Conservation (phyloP, 2,888 invertebrate species). For the Cheilosia soror region DNA sequence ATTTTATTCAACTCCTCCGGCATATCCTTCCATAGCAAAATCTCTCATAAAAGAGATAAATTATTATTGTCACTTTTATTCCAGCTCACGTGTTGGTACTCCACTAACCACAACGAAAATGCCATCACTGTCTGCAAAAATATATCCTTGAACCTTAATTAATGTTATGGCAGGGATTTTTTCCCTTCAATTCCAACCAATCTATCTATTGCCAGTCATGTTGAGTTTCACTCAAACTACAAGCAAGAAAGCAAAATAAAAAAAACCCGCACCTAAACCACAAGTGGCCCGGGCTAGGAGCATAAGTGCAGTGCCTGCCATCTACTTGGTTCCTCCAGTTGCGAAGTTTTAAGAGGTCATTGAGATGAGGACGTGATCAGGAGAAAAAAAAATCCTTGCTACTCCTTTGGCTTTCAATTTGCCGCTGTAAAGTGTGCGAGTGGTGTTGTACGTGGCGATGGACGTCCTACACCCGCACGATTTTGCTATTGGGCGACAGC, state of each 20-base stretch:
- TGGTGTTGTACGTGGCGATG: constrained; percentile 33
- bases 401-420: constrained; percentile 62
- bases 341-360: constrained; percentile 69
- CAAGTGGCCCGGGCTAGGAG: constrained; percentile 4
- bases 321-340: constrained; percentile 50
- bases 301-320: constrained; percentile 34
- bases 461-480: constrained; percentile 17
- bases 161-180: constrained; percentile 69
- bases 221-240: constrained; percentile 32
- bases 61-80: constrained; percentile 69
- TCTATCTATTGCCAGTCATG: constrained; percentile 20
- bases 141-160: constrained; percentile 64
- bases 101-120: constrained; percentile 35
- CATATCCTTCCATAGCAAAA: constrained; percentile 32
- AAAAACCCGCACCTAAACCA: not conserved
- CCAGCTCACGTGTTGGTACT: constrained; percentile 60
- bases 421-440: constrained; percentile 44
- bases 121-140: constrained; percentile 29
- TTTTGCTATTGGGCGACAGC: constrained; percentile 1
- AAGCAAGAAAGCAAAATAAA: constrained; percentile 19
- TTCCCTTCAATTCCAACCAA: not conserved
- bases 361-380: constrained; percentile 70
- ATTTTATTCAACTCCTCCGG: not conserved
- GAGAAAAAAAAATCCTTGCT: constrained; percentile 32
- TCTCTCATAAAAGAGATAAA: constrained; percentile 31